Conservation (phyloP, 1,140 invertebrate species). For the Sipha flava region DNA sequence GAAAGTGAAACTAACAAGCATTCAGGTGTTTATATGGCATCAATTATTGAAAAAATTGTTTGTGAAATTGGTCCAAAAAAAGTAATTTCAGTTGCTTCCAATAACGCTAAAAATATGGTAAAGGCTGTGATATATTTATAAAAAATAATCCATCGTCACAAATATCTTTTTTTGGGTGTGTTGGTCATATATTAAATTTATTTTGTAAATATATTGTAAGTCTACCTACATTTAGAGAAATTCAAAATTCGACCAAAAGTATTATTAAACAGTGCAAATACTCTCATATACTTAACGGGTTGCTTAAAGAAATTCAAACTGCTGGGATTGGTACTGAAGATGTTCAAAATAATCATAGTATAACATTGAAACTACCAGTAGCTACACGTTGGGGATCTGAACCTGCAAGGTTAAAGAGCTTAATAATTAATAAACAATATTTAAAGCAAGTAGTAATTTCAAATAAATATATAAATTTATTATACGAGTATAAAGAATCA, state of each 20-base stretch:
- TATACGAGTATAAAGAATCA: neutral
- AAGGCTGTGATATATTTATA: too few relatives aligned
- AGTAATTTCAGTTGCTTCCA: too few relatives aligned
- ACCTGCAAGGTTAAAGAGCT: too few relatives aligned
- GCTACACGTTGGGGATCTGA: neutral
- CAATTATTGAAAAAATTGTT: neutral
- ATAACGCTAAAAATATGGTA: too few relatives aligned
- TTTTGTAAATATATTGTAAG: too few relatives aligned
- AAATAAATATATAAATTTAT: neutral
- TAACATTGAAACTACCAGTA: neutral
- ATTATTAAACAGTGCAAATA: neutral
- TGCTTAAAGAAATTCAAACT: neutral
- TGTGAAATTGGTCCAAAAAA: neutral
- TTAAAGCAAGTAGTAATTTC: neutral
- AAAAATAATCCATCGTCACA: too few relatives aligned
- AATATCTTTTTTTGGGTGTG: too few relatives aligned
- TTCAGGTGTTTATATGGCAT: neutral
- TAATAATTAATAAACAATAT: neutral
- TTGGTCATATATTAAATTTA: too few relatives aligned
- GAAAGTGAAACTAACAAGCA: neutral
- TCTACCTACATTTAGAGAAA: too few relatives aligned
- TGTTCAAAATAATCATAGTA: neutral
- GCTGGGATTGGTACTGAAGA: neutral
- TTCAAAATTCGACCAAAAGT: too few relatives aligned
- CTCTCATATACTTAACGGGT: neutral